Percentiles rank a stretch among this genome's conserved stretches.
Conservation (phyloP, 2,888 invertebrate genomes). For the Drosophila affinis region DNA sequence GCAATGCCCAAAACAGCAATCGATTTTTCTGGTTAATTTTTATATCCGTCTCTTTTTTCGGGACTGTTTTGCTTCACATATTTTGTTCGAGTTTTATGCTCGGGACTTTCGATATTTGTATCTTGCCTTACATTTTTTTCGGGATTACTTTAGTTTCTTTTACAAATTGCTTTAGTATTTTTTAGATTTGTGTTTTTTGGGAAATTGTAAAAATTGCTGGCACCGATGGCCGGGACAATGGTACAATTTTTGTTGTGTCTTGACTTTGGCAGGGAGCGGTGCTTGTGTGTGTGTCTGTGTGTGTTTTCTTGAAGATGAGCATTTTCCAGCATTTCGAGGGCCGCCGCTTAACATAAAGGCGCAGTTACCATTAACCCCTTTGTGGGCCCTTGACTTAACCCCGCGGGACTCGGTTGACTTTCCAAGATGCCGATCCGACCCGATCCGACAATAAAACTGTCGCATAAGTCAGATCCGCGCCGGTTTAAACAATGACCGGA, state of each 20-base stretch:
- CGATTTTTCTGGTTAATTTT: conserved; percentile 37
- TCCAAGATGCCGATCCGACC: conserved; percentile 53
- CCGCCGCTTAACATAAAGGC: conserved; percentile 69
- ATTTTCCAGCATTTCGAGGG: conserved; percentile 29
- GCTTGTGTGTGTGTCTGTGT: conserved; percentile 5
- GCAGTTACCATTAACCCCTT: conserved; percentile 77
- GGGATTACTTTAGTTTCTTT: conserved; percentile 37
- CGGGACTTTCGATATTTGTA: conserved; percentile 6
- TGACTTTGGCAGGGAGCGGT: conserved; percentile 27
- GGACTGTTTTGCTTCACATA: background rate
- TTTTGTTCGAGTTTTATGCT: background rate
- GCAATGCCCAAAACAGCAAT: conserved; percentile 50
- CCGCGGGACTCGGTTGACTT: conserved; percentile 33
- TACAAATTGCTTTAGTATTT: background rate
- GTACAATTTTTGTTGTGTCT: conserved; percentile 25
- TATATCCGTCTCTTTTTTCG: conserved; percentile 5
- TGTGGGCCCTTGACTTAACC: conserved; percentile 45
- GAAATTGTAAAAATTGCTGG: conserved; percentile 56
- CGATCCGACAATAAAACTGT: conserved; percentile 68
- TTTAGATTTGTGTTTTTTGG: background rate
- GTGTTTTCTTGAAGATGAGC: conserved; percentile 1
- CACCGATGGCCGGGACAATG: conserved; percentile 16
- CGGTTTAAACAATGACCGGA: conserved; percentile 31
- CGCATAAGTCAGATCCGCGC: conserved; percentile 68
- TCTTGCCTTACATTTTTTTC: conserved; percentile 32